phyloP scores from a whole-genome alignment of 2,888 invertebrate genomes.

The Pollenia labialis region DNA sequence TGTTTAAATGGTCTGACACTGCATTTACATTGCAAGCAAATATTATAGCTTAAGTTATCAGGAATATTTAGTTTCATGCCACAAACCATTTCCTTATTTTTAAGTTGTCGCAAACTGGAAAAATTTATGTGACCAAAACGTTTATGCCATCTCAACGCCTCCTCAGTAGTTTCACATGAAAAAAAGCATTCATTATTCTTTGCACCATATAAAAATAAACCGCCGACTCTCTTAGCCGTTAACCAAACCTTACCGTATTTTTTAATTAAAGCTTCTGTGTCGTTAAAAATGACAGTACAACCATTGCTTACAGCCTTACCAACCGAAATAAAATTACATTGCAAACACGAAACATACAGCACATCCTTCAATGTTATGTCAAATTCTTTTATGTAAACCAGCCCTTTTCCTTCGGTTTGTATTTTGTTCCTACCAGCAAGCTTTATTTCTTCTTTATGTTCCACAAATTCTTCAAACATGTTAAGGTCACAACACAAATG shows the following conservation, averaged over 20 bases:
- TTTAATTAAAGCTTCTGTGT: background rate
- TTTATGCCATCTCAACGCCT: constrained; percentile 22
- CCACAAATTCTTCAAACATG: no score
- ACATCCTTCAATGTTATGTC: no score
- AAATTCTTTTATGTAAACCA: no score
- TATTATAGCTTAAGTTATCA: no score
- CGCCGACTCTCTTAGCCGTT: background rate
- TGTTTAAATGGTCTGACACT: no score
- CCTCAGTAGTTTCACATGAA: background rate
- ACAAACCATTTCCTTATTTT: constrained; percentile 1
- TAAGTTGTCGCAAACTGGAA: constrained; percentile 7
- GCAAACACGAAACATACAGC: no score
- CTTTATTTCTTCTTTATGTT: no score
- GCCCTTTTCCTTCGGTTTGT: no score
- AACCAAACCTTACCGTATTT: constrained; percentile 2
- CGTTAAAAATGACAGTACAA: background rate
- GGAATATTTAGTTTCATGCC: no score
- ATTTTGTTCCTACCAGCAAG: no score
- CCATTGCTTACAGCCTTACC: constrained; percentile 25
- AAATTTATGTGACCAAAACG: constrained; percentile 36
- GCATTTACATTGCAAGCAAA: no score
- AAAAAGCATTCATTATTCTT: background rate
- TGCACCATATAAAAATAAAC: background rate
- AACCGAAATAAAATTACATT: constrained; percentile 24
- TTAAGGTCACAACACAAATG: no score